These are phyloP conservation scores for Natrix natrix DNA, from an alignment of 2,797 vertebrate species.

Conservation along the genomic window DNA sequence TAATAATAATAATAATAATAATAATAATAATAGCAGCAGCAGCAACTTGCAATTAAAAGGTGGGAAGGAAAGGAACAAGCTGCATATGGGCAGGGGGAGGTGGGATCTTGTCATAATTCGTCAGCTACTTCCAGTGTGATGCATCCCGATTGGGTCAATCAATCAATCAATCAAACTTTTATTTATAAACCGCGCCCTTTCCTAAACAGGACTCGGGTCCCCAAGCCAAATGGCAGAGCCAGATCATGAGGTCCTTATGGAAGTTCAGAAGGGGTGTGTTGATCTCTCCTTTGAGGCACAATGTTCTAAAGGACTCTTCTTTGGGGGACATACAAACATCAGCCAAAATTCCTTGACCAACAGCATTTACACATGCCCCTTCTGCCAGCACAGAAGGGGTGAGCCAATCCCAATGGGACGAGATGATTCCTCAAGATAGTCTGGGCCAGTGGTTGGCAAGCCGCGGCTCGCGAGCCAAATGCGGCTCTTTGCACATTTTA, in stretches of 20 bases:
- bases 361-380: not conserved
- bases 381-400: not conserved
- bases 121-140: not conserved
- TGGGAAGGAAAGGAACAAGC: not conserved
- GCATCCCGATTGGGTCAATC: not conserved
- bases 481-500: no score
- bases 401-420: not conserved
- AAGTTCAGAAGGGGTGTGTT: not conserved
- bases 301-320: not conserved
- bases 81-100: not conserved
- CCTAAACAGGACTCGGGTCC: no score
- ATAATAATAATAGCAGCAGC: not conserved
- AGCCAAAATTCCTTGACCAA: not conserved
- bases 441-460: no score
- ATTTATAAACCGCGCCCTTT: no score
- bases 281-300: not conserved
- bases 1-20: not conserved
- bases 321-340: not conserved
- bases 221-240: not conserved
- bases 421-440: not conserved
- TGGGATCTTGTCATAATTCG: not conserved
- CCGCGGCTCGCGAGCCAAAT: no score
- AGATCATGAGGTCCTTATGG: not conserved
- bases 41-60: not conserved
- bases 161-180: no score